Evolutionary conservation across 2,797 vertebrate genomes (phyloP), one percentile per base, ranked within the genome.

Genomic region (Gadopsis bispinosus): DNA sequence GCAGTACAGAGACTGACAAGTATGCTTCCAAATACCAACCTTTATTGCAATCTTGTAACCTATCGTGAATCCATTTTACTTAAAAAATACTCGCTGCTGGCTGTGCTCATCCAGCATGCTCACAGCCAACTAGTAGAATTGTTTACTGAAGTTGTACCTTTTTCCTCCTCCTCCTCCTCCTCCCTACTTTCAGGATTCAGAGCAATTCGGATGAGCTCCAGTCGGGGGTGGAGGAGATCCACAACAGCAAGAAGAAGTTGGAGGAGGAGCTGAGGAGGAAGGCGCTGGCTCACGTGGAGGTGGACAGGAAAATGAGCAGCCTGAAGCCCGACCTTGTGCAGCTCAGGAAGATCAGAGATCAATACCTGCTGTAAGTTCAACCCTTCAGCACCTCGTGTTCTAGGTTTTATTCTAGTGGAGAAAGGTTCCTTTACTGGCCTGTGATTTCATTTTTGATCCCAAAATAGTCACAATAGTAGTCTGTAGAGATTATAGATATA

Each of bases 291-390:
- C 96, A 97, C 94, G 93, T 95, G 22, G 97, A 98, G 91, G 97
- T 97, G 0, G 96, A 97, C 95, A 96, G 94, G 83, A 96, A 95
- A 89, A 97, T 98, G 90, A 97, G 96, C 90, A 96, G 94, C 89
- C 94, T 98, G 80, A 98, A 97, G 89, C 97, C 97, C 0, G 96
- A 97, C 88, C 95, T 98, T n/a, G 92, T 97, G 92, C 97, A 97
- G 93, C 95, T 98, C 77, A 95, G 96, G 88, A 98, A 96, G 87
- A 95, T 97, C 87, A 93, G 97, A 62, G 97, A 98, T 93, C 97
- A 98, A 82, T 98, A 98, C 74, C 90, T 98, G 29, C 94, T 97
- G 97, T 98, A 93, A 76, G 96, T 94, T 13, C 0, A 64, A 63
- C 33, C 43, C 29, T 43, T 45, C 19, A 66, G 45, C 22, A 48